phyloP scores from a whole-genome alignment of 2,113 vertebrate species.

The Nycticryphes semicollaris region DNA sequence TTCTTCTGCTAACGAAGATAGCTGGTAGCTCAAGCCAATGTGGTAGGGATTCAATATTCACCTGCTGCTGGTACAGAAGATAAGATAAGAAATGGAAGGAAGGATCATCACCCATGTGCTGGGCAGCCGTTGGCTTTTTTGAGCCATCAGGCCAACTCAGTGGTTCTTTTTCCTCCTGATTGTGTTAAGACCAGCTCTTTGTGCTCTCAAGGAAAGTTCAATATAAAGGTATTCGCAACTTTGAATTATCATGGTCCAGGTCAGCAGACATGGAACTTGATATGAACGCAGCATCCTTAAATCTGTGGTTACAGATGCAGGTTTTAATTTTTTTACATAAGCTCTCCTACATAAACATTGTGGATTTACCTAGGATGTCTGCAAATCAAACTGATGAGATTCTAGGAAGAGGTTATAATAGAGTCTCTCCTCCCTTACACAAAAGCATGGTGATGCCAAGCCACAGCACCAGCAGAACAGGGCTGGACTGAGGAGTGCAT shows the following conservation, averaged over 20 bases:
- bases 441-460: not conserved
- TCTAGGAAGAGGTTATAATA: not conserved
- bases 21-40: not conserved
- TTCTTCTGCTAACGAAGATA: not conserved
- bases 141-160: not conserved
- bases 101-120: not conserved
- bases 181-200: not conserved
- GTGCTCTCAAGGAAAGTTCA: not conserved
- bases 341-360: not conserved
- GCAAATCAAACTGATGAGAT: not conserved
- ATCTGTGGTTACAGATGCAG: not conserved
- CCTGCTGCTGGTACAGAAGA: not conserved
- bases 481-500: not conserved
- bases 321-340: not conserved
- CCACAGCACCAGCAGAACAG: not conserved
- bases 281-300: not conserved
- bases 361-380: not conserved
- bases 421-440: not conserved
- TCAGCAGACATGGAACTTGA: not conserved
- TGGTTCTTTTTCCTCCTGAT: not conserved
- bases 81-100: not conserved
- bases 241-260: not conserved
- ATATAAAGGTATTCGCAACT: not conserved
- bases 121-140: not conserved
- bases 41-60: not conserved